Evolutionary conservation across 1,140 invertebrate genomes (phyloP).

Genomic region (Plutomurus gul): DNA sequence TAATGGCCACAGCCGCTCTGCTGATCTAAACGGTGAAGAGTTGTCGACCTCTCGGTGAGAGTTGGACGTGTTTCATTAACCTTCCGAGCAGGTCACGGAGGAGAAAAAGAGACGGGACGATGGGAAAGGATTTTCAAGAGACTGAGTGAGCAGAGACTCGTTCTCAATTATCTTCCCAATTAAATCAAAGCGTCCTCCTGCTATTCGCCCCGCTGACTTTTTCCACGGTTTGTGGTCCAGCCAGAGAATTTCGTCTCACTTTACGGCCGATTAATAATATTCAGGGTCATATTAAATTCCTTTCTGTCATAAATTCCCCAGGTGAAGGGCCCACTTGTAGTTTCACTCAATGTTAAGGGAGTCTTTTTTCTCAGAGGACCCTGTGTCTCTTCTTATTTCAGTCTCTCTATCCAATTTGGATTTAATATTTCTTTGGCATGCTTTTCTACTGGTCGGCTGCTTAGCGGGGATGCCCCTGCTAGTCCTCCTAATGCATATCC

Average conservation of each 20-base stretch:
- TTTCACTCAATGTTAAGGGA: too few species aligned
- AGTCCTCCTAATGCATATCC: neutral
- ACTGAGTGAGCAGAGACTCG: neutral
- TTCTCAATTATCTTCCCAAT: conserved; percentile 38
- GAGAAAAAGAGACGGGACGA: too few species aligned
- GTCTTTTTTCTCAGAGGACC: too few species aligned
- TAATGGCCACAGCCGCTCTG: too few species aligned
- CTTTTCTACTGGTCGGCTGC: neutral
- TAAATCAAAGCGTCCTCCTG: conserved; percentile 42
- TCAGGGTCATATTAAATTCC: conserved; percentile 7
- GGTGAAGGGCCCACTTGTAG: too few species aligned
- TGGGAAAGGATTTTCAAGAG: neutral
- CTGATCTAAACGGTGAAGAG: conserved; percentile 22
- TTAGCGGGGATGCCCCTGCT: conserved; percentile 5
- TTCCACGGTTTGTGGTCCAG: neutral
- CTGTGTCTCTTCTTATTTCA: conserved; percentile 11
- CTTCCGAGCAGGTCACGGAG: too few species aligned
- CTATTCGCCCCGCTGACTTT: conserved; percentile 32
- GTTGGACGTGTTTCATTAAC: conserved; percentile 41
- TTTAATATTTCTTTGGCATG: neutral
- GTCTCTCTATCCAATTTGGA: conserved; percentile 1
- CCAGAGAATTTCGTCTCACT: neutral
- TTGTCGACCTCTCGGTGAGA: conserved; percentile 28
- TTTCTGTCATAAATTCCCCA: conserved; percentile 13
- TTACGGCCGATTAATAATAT: neutral